Evolutionary conservation across 2,888 invertebrate genomes (phyloP).

Genomic region (Cataglyphis cursor): DNA sequence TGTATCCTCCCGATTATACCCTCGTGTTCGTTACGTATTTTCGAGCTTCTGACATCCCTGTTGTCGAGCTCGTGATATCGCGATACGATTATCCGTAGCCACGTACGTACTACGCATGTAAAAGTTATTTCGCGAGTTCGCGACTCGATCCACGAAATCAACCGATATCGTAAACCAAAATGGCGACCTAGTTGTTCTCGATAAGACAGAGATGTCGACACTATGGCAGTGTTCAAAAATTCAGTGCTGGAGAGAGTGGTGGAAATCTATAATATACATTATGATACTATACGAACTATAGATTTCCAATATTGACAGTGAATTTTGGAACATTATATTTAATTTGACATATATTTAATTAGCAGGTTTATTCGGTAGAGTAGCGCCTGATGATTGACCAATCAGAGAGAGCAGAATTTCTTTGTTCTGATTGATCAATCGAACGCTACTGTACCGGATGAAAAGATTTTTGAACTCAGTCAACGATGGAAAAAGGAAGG

Average conservation of each 20-base stretch:
- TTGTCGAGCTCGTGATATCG: neutral
- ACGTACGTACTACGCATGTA: neutral
- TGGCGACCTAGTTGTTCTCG: neutral
- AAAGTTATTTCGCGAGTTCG: too few species aligned
- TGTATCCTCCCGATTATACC: constrained; percentile 37
- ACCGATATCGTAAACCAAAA: neutral
- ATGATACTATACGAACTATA: too few species aligned
- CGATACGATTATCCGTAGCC: neutral
- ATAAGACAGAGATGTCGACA: neutral
- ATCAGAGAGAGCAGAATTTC: neutral
- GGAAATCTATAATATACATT: too few species aligned
- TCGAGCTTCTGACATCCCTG: neutral
- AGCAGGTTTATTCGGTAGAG: neutral
- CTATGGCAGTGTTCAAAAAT: neutral
- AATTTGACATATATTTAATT: too few species aligned
- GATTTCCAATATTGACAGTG: too few species aligned
- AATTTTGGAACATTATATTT: too few species aligned
- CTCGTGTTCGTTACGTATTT: neutral
- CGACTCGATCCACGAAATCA: neutral
- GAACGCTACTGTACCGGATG: neutral
- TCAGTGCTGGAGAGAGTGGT: too few species aligned
- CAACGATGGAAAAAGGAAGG: neutral
- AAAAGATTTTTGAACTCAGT: neutral
- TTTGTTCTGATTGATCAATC: neutral
- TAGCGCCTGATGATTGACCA: neutral